Evolutionary conservation across 2,113 vertebrate genomes (phyloP), one percentile per base, ranked within the genome.

Genomic region (Eulemur macaco): DNA sequence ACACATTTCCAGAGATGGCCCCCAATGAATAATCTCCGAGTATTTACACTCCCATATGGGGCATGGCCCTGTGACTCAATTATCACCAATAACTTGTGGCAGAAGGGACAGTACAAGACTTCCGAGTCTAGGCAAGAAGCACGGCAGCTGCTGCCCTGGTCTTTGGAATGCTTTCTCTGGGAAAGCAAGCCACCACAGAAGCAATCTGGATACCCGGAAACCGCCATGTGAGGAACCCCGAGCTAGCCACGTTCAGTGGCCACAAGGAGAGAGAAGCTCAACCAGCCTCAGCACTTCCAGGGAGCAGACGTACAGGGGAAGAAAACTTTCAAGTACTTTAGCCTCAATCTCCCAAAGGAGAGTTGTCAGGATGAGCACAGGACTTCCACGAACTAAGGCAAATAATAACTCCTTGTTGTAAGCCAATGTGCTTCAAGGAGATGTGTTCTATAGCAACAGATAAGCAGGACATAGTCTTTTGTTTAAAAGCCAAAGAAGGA

Each of bases 201-300:
- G 39, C 58, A 60, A 64, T 47, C 4, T 82, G 27, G 52, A 84
- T 58, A 31, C 0, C 29, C 15, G 27, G 14, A 17, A 58, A 56
- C 2, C 8, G 17, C 17, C 56, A n/a, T 23, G 18, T 21, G 42
- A 66, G 21, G 6, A 73, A 64, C 21, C 12, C 13, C 25, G 25
- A 13, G 4, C 15, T 21, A 37, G 15, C 12, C 15, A 7, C 42
- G 10, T 1, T 37, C 4, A 58, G 18, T 7, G 50, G 1, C 1
- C 50, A 86, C 1, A 8, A 4, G 25, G 50, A 83, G 3, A 58
- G 23, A 81, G 39, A 25, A 69, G 15, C 20, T 60, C 39, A 34
- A 18, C 42, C 11, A 37, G 66, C 23, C 15, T 60, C 37, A 63
- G 20, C 11, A n/a, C 14, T 47, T 42, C 47, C 25, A 31, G 39